Base-by-base conservation (phyloP, 1,140 invertebrate species). In the Drosophila quadrilineata region DNA sequence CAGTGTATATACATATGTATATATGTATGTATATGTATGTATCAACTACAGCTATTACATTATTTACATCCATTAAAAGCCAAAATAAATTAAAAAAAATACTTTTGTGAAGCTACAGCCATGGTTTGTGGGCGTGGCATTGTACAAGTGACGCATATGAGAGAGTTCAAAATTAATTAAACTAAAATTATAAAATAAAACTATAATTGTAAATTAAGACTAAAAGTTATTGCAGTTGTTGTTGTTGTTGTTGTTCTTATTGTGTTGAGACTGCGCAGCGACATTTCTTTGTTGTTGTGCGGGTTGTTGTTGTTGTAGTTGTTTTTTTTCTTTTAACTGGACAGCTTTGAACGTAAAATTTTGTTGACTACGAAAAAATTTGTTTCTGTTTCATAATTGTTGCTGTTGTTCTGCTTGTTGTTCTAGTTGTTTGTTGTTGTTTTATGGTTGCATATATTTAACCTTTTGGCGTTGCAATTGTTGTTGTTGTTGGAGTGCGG, bases 361-460 rank as follows among this genome's bases (percentile, higher is more conserved):
- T 75, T 77, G 67, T 76, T 67, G 75, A 80, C 71, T 79, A 79
- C 75, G 71, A 75, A 79, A n/a, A n/a, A 79, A 74, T 79, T 79
- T 57, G 58, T 77, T 77, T 71, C 62, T 48, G 68, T 75, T n/a
- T n/a, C n/a, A n/a, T n/a, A n/a, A n/a, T 68, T 64, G 35, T 54
- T 69, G 38, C 56, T 49, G 38, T 69, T 62, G 64, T 75, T 58
- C 12, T 72, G 17, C 31, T 71, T 40, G 41, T 77, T 45, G 48
- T 77, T 33, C 21, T 71, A 21, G 45, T 73, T 35, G 33, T 67
- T 19, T 22, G 38, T 75, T 6, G 41, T 75, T 56, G 67, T 62
- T 69, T 12, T 38, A 26, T 65, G 36, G 57, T 59, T 40, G 17
- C n/a, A n/a, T n/a, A n/a, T 59, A 19, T 66, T 66, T 62, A 67